Base-by-base conservation (phyloP, 2,888 invertebrate species). In the Esperia sulphurella region DNA sequence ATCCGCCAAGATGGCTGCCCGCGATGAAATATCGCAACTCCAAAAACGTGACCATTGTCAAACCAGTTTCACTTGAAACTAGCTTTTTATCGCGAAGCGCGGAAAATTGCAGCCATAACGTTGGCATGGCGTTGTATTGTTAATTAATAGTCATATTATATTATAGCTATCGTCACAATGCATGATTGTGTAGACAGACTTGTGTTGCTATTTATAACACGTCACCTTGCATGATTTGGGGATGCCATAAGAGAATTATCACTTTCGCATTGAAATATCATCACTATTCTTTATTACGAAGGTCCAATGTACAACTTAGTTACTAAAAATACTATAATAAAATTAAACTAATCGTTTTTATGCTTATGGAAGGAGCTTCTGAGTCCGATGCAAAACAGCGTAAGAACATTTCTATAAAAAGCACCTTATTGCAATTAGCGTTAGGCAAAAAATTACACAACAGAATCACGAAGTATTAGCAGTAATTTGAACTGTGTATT, bases 251-350 rank as follows among this genome's bases (percentile, higher is more conserved):
- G 38, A 43, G 46, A 50, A 48, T 43, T 43, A 51, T 31, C 46
- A 42, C 39, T 43, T 48, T 44, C 43, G 45, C 28, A 43, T 21
- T 21, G 21, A 21, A 21, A 50, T 39, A 48, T 49, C 28, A 51
- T 29, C n/a, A n/a, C n/a, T n/a, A 10, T 43, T 35, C 30, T 47
- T 30, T 45, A 30, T 40, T 44, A 53, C 43, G 66, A 82, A 82
- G 87, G 87, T 87, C 86, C 85, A 86, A 85, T 79, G 74, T 85
- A 78, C 82, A 79, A 71, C 45, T 43, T 49, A 44, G 28, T 46
- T 40, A 12, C 42, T 46, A 35, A 21, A 21, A 21, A 5, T 8
- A 40, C 39, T 51, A 56, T 55, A 51, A 55, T 55, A 54, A 55
- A 58, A 59, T 58, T 65, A 65, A 63, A 70, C 66, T 44, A 48